Evolutionary conservation across 2,113 vertebrate genomes (phyloP).

Genomic region (Cettia cetti): DNA sequence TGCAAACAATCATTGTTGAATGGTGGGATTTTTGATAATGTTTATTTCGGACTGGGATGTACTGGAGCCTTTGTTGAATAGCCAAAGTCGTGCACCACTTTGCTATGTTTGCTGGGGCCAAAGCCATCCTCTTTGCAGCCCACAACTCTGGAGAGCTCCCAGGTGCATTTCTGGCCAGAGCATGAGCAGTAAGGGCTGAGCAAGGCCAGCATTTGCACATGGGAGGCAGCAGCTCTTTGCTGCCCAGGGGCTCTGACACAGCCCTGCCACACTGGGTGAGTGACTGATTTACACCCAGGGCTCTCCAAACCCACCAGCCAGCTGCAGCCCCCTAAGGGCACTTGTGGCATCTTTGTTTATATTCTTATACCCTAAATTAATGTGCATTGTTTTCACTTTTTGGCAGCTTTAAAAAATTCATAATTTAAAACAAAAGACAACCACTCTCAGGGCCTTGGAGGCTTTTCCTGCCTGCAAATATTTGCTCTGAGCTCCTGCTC

Average conservation of each 20-base stretch:
- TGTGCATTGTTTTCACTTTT: neutral
- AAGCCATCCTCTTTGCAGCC: neutral
- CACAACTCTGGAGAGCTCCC: neutral
- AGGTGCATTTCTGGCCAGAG: neutral
- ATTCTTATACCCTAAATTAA: neutral
- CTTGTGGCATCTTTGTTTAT: neutral
- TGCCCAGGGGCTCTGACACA: neutral
- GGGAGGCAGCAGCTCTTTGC: neutral
- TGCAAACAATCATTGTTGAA: neutral
- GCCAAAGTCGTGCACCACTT: neutral
- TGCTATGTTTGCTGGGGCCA: neutral
- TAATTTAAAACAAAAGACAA: neutral
- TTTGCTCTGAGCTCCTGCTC: neutral
- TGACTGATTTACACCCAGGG: neutral
- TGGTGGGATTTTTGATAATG: neutral
- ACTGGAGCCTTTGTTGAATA: neutral
- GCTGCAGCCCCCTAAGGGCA: neutral
- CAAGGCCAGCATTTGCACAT: neutral
- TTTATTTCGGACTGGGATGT: neutral
- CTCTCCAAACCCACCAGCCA: neutral
- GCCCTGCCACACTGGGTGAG: rapidly evolving
- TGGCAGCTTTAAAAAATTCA: neutral
- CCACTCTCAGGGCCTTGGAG: neutral
- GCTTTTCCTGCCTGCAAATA: neutral
- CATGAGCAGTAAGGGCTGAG: neutral